phyloP scores from a whole-genome alignment of 2,113 vertebrate genomes.

The Macroglossus sobrinus region DNA sequence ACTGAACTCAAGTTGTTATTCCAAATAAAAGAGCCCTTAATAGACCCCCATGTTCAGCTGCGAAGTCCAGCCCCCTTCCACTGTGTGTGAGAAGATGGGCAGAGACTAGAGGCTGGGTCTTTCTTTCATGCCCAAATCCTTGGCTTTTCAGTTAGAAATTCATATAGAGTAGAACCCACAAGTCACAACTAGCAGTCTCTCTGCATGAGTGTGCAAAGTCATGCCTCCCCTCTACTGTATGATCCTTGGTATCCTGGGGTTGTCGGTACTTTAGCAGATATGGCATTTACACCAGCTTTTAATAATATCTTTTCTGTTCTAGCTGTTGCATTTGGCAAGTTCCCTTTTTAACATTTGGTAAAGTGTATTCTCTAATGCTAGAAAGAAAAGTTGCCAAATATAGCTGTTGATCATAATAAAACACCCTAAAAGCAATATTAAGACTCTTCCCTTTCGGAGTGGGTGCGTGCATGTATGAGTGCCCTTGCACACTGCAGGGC shows the following conservation, averaged over 20 bases:
- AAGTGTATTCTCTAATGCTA: slow-evolving; percentile 51
- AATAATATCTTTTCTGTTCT: slow-evolving; percentile 52
- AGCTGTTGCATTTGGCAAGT: slow-evolving; percentile 47
- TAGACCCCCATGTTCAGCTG: background rate
- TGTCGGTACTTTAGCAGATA: slow-evolving; percentile 10
- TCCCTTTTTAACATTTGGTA: slow-evolving; percentile 46
- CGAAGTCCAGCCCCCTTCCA: background rate
- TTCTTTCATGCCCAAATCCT: background rate
- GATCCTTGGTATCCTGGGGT: background rate
- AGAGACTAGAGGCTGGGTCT: background rate
- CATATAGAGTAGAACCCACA: background rate
- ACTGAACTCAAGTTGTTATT: background rate
- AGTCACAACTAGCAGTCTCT: background rate
- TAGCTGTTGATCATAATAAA: slow-evolving; percentile 39
- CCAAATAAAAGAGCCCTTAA: background rate
- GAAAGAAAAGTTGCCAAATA: slow-evolving; percentile 67
- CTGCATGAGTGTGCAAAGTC: background rate
- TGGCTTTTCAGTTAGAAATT: background rate
- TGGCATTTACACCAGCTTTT: slow-evolving; percentile 32
- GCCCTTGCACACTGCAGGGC: background rate
- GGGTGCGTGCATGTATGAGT: background rate
- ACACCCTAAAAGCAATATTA: slow-evolving; percentile 20
- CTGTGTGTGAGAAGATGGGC: background rate
- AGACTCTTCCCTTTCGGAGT: background rate
- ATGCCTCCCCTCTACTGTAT: background rate